Evolutionary conservation across 2,797 vertebrate genomes (phyloP).

Genomic region (Amazona finschi): DNA sequence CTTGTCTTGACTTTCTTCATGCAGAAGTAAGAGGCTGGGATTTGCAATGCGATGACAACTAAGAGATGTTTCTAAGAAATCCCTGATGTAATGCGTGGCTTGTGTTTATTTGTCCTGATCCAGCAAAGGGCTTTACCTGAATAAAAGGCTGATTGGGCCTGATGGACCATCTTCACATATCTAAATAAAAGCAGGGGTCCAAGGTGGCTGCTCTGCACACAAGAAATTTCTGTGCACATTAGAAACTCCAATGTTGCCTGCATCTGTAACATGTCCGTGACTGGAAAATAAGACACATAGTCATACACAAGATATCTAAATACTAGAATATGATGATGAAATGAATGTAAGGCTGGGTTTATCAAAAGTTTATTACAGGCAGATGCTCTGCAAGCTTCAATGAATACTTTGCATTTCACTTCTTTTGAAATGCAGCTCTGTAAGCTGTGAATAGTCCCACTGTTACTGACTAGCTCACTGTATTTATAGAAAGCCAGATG

Average conservation of each 20-base stretch:
- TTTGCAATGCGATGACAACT: background rate
- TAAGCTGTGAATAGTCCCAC: slow-evolving; percentile 37
- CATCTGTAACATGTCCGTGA: background rate
- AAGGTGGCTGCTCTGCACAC: background rate
- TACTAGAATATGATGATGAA: background rate
- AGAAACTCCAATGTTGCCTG: background rate
- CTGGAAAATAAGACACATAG: background rate
- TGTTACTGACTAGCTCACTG: slow-evolving; percentile 25
- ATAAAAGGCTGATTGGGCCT: background rate
- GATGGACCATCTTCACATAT: background rate
- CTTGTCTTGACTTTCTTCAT: background rate
- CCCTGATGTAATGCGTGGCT: accelerated
- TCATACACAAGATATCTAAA: background rate
- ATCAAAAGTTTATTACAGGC: slow-evolving; percentile 10
- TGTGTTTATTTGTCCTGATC: background rate
- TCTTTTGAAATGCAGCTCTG: slow-evolving; percentile 36
- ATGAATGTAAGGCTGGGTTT: background rate
- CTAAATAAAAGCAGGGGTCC: background rate
- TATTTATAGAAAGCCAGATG: slow-evolving; percentile 58
- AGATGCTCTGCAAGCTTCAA: slow-evolving; percentile 31
- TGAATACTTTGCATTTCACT: slow-evolving; percentile 25
- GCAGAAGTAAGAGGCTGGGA: background rate
- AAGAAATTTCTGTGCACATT: background rate
- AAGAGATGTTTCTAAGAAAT: background rate
- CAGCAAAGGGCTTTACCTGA: background rate